These are phyloP conservation scores for Tetheella fluctuosa DNA, from an alignment of 2,888 invertebrate species.

Conservation along the genomic window DNA sequence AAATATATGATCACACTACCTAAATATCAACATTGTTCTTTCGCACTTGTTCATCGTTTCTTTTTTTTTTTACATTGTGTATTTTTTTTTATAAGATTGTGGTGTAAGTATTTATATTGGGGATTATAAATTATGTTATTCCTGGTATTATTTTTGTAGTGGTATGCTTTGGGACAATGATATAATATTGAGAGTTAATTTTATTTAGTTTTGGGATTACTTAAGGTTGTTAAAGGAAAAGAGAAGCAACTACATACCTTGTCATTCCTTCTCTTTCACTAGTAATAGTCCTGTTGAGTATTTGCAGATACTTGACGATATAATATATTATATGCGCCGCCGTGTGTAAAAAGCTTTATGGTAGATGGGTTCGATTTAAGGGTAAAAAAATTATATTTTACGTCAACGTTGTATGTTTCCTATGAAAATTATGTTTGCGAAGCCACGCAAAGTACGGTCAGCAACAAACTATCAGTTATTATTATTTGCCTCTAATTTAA, in stretches of 20 bases:
- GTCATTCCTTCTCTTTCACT: no score
- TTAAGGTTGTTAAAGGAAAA: no score
- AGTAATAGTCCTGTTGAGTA: no score
- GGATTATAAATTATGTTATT: constrained; percentile 26
- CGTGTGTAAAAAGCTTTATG: no score
- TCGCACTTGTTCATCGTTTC: constrained; percentile 14
- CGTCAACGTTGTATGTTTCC: background rate
- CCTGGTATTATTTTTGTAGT: background rate
- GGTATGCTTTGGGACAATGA: constrained; percentile 31
- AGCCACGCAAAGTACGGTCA: constrained; percentile 5
- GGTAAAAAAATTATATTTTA: no score
- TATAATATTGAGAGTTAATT: constrained; percentile 24
- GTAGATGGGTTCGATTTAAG: background rate
- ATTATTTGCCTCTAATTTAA: background rate
- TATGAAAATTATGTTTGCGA: background rate
- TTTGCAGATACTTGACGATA: no score
- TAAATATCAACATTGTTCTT: constrained; percentile 6
- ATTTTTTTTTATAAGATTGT: constrained; percentile 32
- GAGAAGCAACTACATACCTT: no score
- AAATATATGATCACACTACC: constrained; percentile 12
- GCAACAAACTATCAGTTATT: background rate
- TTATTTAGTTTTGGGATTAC: background rate
- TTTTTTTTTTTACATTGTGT: constrained; percentile 25
- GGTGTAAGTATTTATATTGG: constrained; percentile 35
- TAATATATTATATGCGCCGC: no score